Evolutionary conservation across 2,797 vertebrate species (phyloP).

Genomic region (Masticophis lateralis): DNA sequence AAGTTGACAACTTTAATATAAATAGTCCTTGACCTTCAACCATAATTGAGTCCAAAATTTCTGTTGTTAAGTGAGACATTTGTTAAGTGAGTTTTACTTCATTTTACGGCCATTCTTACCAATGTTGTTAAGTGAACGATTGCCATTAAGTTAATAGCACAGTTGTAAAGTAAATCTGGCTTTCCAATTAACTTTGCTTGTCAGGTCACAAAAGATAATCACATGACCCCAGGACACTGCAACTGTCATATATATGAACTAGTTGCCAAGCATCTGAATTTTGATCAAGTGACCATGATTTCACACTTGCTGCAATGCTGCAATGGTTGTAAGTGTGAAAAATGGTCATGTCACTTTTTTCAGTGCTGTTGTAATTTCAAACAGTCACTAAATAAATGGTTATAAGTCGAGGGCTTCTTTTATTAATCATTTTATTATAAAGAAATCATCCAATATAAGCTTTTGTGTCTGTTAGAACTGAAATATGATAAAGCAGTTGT

Average conservation of each 20-base stretch:
- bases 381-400: neutral
- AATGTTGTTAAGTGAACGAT: neutral
- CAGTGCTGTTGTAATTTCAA: neutral
- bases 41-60: neutral
- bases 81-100: neutral
- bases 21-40: neutral
- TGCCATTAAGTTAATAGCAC: neutral
- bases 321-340: neutral
- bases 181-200: neutral
- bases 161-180: neutral
- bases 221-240: neutral
- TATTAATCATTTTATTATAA: neutral
- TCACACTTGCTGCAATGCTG: neutral
- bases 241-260: neutral
- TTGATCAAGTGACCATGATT: neutral
- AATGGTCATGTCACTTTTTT: neutral
- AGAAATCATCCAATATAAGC: neutral
- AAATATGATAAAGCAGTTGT: neutral
- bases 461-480: neutral
- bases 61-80: neutral
- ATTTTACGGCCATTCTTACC: neutral
- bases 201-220: neutral
- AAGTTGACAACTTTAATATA: neutral
- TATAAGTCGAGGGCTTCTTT: neutral
- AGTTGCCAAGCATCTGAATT: neutral